Evolutionary conservation across 2,888 invertebrate genomes (phyloP).

Genomic region (Hypolimnas misippus): DNA sequence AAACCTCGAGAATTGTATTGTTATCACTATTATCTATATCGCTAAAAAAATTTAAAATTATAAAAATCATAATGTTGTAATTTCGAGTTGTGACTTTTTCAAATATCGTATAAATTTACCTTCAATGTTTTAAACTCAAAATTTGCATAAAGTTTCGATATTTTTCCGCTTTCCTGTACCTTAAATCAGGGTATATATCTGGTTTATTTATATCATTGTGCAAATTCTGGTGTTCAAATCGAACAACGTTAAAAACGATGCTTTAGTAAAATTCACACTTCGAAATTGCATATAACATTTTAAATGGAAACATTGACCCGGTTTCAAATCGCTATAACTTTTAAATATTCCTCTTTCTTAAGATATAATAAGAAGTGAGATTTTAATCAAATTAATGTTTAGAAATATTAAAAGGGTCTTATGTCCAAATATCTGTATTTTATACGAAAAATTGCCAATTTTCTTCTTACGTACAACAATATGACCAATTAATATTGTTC

Average conservation of each 20-base stretch:
- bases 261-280: background rate
- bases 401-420: constrained; percentile 2
- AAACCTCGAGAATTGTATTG: background rate
- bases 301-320: constrained; percentile 4
- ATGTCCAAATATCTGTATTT: too few species aligned
- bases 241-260: background rate
- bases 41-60: background rate
- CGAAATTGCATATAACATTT: background rate
- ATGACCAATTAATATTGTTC: constrained; percentile 72
- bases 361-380: constrained; percentile 20
- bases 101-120: background rate
- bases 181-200: too few species aligned
- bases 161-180: too few species aligned
- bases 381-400: constrained; percentile 20
- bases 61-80: background rate
- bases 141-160: background rate
- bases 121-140: background rate
- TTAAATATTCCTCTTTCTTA: constrained; percentile 27
- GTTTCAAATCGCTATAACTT: background rate
- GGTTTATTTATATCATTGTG: background rate
- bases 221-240: background rate
- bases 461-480: constrained; percentile 46
- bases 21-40: constrained; percentile 1
- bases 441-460: constrained; percentile 12
- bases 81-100: background rate